Conservation (phyloP, 2,113 vertebrate species). For the Ciconia maguari region DNA sequence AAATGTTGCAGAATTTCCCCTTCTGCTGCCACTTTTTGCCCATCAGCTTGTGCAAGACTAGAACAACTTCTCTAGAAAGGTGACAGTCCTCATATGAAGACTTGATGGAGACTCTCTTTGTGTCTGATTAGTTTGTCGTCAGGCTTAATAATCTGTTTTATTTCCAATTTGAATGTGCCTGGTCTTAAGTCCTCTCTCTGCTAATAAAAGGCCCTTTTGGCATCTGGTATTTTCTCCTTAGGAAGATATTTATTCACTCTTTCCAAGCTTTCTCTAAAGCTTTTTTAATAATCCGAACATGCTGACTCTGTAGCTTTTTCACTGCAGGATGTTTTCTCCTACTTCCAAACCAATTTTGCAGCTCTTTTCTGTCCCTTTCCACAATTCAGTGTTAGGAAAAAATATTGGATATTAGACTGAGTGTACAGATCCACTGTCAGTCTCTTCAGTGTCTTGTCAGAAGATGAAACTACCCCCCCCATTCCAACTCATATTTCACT, state of each 20-base stretch:
- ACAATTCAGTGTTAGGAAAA: background rate
- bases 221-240: background rate
- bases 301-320: background rate
- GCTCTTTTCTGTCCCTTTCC: background rate
- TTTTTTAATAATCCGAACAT: constrained; percentile 10
- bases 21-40: background rate
- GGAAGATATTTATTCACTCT: background rate
- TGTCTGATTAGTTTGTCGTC: background rate
- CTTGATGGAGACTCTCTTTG: background rate
- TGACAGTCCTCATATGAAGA: background rate
- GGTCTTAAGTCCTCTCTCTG: background rate
- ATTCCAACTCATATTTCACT: background rate
- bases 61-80: background rate
- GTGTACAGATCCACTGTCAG: background rate
- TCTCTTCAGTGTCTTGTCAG: background rate
- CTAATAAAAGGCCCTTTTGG: background rate
- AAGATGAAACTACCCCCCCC: background rate
- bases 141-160: background rate
- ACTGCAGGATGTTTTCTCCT: background rate
- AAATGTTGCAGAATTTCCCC: background rate
- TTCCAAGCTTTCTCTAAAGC: background rate
- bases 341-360: background rate
- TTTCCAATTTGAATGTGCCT: background rate
- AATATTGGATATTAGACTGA: background rate
- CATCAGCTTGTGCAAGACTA: background rate